These are phyloP conservation scores for Chlorocebus sabaeus DNA, from an alignment of 2,113 vertebrate species.

Conservation along the genomic window DNA sequence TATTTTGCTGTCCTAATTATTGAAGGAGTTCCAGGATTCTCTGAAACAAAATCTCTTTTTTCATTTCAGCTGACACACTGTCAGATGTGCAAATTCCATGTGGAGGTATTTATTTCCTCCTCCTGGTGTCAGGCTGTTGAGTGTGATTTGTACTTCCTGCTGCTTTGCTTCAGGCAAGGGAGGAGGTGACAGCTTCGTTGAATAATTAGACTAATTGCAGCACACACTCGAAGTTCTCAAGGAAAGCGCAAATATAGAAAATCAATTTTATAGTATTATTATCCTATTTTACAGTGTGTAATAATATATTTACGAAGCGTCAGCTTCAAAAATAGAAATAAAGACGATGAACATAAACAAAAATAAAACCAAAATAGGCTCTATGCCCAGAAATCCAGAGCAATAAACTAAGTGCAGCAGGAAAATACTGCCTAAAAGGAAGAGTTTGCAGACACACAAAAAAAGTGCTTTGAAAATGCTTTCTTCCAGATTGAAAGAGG, in stretches of 20 bases:
- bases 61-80: background rate
- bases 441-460: background rate
- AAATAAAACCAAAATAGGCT: conserved; percentile 65
- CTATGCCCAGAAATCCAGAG: conserved; percentile 65
- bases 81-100: conserved; percentile 44
- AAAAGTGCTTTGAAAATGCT: background rate
- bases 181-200: conserved; percentile 44
- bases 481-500: background rate
- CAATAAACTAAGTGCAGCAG: conserved; percentile 40
- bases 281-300: conserved; percentile 56
- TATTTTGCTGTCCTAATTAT: background rate
- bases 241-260: conserved; percentile 64
- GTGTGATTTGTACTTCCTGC: conserved; percentile 52
- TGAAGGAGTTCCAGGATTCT: background rate
- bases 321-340: conserved; percentile 66
- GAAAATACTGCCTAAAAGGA: conserved; percentile 36
- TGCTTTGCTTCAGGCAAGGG: conserved; percentile 25
- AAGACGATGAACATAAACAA: conserved; percentile 62
- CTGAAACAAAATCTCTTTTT: background rate
- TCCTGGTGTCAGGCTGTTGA: conserved; percentile 42
- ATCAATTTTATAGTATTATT: conserved; percentile 68
- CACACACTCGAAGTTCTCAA: conserved; percentile 52
- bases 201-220: conserved; percentile 70
- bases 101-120: conserved; percentile 22
- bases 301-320: conserved; percentile 67